Percentiles rank a stretch among this genome's conserved stretches.
Evolutionary conservation across 2,888 invertebrate species (phyloP).

Genomic region (Nemotelus pantherinus): DNA sequence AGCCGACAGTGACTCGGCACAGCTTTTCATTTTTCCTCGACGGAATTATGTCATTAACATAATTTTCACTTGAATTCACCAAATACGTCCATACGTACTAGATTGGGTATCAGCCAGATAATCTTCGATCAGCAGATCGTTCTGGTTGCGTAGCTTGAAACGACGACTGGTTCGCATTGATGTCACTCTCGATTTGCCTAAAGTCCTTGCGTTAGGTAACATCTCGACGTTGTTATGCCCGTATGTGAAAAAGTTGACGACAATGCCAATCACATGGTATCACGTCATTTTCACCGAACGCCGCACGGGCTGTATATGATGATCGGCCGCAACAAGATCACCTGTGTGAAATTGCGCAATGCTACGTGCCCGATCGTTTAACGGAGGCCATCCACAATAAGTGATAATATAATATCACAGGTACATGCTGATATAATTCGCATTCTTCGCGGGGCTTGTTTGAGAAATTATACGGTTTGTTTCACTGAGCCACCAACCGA

Average conservation of each 20-base stretch:
- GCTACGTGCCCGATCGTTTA: slow-evolving; percentile 22
- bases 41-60: slow-evolving; percentile 10
- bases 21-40: too few species aligned
- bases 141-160: too few species aligned
- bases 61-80: slow-evolving; percentile 9
- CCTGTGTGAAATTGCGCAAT: slow-evolving; percentile 18
- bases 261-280: too few species aligned
- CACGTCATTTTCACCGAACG: not conserved
- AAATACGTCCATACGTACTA: slow-evolving; percentile 1
- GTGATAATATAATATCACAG: not conserved
- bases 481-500: not conserved
- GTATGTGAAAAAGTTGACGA: not conserved
- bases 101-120: too few species aligned
- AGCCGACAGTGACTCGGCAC: too few species aligned
- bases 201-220: slow-evolving; percentile 27
- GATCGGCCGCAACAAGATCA: slow-evolving; percentile 2
- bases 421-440: too few species aligned
- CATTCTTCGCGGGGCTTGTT: not conserved
- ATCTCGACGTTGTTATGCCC: not conserved
- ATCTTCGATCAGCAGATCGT: too few species aligned
- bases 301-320: not conserved
- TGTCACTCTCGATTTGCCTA: slow-evolving; percentile 37
- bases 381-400: slow-evolving; percentile 22
- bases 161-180: slow-evolving; percentile 26
- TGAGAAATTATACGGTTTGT: slow-evolving; percentile 5